Evolutionary conservation across 1,140 invertebrate genomes (phyloP), one percentile per base, ranked within the genome.

Genomic region (Gonatopus flavifemur): DNA sequence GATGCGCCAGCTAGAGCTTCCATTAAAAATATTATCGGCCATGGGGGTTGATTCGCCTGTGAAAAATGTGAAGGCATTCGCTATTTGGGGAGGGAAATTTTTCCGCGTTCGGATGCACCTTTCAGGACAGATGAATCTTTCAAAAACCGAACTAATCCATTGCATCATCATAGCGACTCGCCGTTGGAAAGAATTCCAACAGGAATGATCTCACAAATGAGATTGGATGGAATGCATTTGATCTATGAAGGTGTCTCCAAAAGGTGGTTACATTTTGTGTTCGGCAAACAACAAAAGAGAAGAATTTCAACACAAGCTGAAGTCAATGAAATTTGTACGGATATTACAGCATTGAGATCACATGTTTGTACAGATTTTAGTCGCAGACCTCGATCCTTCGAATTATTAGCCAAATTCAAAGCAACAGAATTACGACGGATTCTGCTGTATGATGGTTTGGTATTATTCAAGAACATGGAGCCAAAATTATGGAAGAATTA

Each of bases 21-120:
- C 2, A 18, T 47, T 25, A 47, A 47, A 37, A 36, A 24, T 38
- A 36, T 20, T 12, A 28, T 47, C 10, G 33, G 22, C 20, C 35
- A 38, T 47, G 36, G 36, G 35, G 44, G 13, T 36, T 47, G 37
- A 25, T 32, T 35, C 37, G 35, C 44, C 30, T 47, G 44, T 3
- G 35, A 38, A 3, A 47, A 47, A 47, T 47, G 44, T 47, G 28
- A 32, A 15, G 44, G 22, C n/a, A n/a, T n/a, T n/a, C n/a, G n/a
- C n/a, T n/a, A n/a, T n/a, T n/a, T n/a, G n/a, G n/a, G 37, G 22
- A 22, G 19, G 10, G 13, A 39, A 39, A 21, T 22, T 39, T 6
- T 39, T 21, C 37, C 39, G n/a, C 21, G 22, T 41, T 25, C 28
- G 20, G 39, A 16, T 41, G 20, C 39, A 41, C 24, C 15, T 16